These are phyloP conservation scores for Hippocampus zosterae DNA, from an alignment of 2,113 vertebrate species.

Conservation along the genomic window DNA sequence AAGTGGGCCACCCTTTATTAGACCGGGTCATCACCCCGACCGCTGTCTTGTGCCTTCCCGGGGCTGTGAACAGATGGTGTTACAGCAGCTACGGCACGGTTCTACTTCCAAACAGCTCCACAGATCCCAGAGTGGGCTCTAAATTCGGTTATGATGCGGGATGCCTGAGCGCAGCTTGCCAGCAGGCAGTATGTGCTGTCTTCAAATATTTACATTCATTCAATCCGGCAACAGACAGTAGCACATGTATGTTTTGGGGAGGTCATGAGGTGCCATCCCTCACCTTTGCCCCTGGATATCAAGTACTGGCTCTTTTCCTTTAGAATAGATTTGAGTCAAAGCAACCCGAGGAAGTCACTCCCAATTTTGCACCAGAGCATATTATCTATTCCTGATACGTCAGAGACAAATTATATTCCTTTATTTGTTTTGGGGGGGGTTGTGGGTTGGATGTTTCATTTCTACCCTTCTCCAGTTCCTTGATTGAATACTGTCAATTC, in stretches of 20 bases:
- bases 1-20: too few relatives aligned
- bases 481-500: neutral
- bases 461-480: neutral
- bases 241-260: constrained; percentile 45
- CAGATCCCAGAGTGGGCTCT: constrained; percentile 23
- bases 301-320: constrained; percentile 30
- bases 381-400: too few relatives aligned
- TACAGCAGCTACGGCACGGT: constrained; percentile 28
- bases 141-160: constrained; percentile 40
- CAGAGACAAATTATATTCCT: too few relatives aligned
- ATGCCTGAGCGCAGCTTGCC: constrained; percentile 32
- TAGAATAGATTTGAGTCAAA: neutral
- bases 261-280: constrained; percentile 55
- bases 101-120: constrained; percentile 16
- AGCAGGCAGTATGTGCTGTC: constrained; percentile 24
- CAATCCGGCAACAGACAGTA: constrained; percentile 57
- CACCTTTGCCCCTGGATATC: constrained; percentile 26
- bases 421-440: too few relatives aligned
- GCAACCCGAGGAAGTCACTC: neutral
- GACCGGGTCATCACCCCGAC: constrained; percentile 6
- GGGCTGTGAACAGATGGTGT: constrained; percentile 46
- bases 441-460: neutral
- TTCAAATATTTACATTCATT: constrained; percentile 64
- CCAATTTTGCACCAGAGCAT: too few relatives aligned
- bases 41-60: constrained; percentile 26